Evolutionary conservation across 2,797 vertebrate genomes (phyloP), one percentile per base, ranked within the genome.

Genomic region (Anomalospiza imberbis): DNA sequence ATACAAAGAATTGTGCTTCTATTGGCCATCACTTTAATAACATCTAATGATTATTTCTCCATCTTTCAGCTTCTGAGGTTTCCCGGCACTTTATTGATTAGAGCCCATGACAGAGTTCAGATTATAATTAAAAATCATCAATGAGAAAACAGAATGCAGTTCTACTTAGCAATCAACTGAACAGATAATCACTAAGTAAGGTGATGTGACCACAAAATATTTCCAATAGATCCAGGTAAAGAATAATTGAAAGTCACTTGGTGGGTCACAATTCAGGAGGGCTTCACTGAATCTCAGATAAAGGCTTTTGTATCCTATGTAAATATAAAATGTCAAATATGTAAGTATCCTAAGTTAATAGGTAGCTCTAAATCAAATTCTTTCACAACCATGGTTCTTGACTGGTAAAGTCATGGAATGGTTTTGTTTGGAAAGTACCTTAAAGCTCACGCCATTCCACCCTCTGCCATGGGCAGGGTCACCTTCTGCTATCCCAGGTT

Each of bases 61-160:
- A 10, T 91, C 86, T 81, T 87, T 95, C 80, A 81, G 55, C 47
- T 82, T 91, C 92, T 93, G 85, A 96, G 68, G 67, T 96, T 97
- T 95, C 94, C 63, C 2, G 7, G 74, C 58, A 73, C 75, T n/a
- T 88, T 96, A 97, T 97, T 95, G 96, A 97, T 97, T 80, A 81
- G 13, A 82, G 21, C 26, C 92, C 96, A 60, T 72, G 76, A 97
- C 91, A 95, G 47, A 93, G 79, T 94, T 96, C 60, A 91, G 79
- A 95, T 93, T 95, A 95, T 95, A 94, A 97, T 97, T 95, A 95
- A 95, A 97, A 97, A 95, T 66, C 53, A 92, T 96, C 78, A 91
- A 75, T 93, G 42, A 73, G 32, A 36, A 91, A 88, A 94, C 42
- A 72, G 51, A 96, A 81, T 93, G 66, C 25, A 79, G 28, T 73